These are phyloP conservation scores for Larimichthys polyactis DNA, from an alignment of 2,113 vertebrate genomes.

Conservation along the genomic window DNA sequence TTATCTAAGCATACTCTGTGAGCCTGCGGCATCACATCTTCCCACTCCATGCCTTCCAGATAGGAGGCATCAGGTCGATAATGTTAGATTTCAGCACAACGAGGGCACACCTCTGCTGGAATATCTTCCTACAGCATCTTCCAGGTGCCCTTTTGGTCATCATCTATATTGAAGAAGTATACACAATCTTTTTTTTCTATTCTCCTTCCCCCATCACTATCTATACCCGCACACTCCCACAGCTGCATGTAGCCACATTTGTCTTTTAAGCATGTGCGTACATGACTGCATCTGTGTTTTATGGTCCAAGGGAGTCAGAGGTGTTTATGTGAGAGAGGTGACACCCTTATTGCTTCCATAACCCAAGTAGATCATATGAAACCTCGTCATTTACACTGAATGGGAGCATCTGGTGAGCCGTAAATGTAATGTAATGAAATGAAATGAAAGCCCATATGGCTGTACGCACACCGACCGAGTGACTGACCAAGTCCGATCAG, in stretches of 20 bases:
- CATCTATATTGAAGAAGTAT: conserved; percentile 43
- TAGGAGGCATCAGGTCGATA: conserved; percentile 59
- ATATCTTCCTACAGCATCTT: conserved; percentile 61
- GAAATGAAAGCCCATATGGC: conserved; percentile 71
- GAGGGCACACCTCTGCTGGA: conserved; percentile 56
- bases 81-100: conserved; percentile 55
- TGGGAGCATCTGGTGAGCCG: conserved; percentile 77
- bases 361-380: conserved; percentile 80
- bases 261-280: conserved; percentile 37
- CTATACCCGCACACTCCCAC: conserved; percentile 17
- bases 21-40: conserved; percentile 46
- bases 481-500: conserved; percentile 44
- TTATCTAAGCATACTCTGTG: conserved; percentile 36
- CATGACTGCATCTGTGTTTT: conserved; percentile 61
- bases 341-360: conserved; percentile 80
- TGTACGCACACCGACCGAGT: conserved; percentile 4
- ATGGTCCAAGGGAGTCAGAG: conserved; percentile 70
- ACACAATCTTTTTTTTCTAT: conserved; percentile 29
- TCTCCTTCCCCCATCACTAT: conserved; percentile 33
- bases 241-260: conserved; percentile 44
- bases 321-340: conserved; percentile 75
- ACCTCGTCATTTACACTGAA: conserved; percentile 77
- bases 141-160: conserved; percentile 61
- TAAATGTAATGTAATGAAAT: conserved; percentile 80
- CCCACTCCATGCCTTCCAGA: conserved; percentile 62